Evolutionary conservation across 2,797 vertebrate genomes (phyloP).

Genomic region (Sebastes ruberrimus): DNA sequence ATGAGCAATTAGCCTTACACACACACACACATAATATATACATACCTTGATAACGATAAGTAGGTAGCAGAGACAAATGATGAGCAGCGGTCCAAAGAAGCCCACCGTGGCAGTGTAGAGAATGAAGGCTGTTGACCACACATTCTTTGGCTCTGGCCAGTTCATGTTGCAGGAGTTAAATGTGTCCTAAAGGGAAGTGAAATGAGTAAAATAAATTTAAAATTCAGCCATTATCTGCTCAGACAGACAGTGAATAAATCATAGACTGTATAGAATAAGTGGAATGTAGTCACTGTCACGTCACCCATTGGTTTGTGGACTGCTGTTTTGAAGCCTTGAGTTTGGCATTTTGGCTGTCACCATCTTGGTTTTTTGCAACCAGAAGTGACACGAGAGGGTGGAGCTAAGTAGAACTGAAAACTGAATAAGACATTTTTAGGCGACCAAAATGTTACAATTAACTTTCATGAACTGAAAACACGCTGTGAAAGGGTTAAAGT

Average conservation of each 20-base stretch:
- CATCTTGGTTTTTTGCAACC: no score
- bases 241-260: not conserved
- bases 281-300: no score
- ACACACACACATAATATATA: not conserved
- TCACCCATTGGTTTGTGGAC: no score
- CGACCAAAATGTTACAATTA: no score
- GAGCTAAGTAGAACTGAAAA: accelerated
- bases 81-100: slow-evolving; percentile 93
- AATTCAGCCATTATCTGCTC: not conserved
- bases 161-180: slow-evolving; percentile 96
- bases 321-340: no score
- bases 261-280: no score
- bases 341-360: no score
- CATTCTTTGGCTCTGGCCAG: slow-evolving; percentile 92
- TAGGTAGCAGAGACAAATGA: slow-evolving; percentile 96
- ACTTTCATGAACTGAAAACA: no score
- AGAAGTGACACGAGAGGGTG: no score
- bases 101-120: slow-evolving; percentile 93
- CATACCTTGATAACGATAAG: slow-evolving; percentile 90
- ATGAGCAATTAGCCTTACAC: not conserved
- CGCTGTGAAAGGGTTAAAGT: no score
- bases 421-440: no score
- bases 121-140: slow-evolving; percentile 94
- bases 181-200: slow-evolving; percentile 68
- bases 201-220: not conserved